These are phyloP conservation scores for Drosophila ezoana DNA, from an alignment of 2,888 invertebrate species.

Conservation along the genomic window DNA sequence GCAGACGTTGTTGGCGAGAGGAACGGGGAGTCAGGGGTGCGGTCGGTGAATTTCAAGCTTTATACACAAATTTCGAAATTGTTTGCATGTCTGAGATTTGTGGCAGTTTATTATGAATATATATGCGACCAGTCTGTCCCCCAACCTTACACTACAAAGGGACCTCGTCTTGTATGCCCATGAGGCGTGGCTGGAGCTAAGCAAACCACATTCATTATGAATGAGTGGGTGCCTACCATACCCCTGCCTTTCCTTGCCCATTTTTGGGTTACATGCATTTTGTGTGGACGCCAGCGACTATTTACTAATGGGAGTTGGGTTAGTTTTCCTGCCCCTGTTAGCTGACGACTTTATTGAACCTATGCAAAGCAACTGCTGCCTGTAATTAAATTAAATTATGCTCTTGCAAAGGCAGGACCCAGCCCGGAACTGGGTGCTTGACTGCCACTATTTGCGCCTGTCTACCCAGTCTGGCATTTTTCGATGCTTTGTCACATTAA, in stretches of 20 bases:
- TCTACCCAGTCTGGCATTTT: conserved; percentile 37
- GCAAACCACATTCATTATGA: conserved; percentile 53
- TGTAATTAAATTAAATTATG: conserved; percentile 75
- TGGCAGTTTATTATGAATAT: conserved; percentile 63
- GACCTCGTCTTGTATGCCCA: conserved; percentile 9
- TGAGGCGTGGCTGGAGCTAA: conserved; percentile 36
- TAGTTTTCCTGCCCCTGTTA: conserved; percentile 7
- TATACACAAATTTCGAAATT: conserved; percentile 52
- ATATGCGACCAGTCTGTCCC: conserved; percentile 12
- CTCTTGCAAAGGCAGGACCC: conserved; percentile 34
- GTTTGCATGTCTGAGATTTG: conserved; percentile 68
- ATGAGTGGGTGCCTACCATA: conserved; percentile 29
- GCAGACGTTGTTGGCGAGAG: no score
- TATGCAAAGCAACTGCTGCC: conserved; percentile 61
- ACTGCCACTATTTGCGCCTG: neutral
- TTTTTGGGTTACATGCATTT: conserved; percentile 45
- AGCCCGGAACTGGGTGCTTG: conserved; percentile 3
- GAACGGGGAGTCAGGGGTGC: no score
- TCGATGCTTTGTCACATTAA: conserved; percentile 63
- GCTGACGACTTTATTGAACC: conserved; percentile 65
- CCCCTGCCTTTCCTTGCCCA: conserved; percentile 2
- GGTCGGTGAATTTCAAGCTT: conserved; percentile 26
- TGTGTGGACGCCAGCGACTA: conserved; percentile 36
- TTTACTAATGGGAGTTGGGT: conserved; percentile 12
- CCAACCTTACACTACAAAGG: neutral